Conservation (phyloP, 2,113 vertebrate species). For the Chaetodon auriga region DNA sequence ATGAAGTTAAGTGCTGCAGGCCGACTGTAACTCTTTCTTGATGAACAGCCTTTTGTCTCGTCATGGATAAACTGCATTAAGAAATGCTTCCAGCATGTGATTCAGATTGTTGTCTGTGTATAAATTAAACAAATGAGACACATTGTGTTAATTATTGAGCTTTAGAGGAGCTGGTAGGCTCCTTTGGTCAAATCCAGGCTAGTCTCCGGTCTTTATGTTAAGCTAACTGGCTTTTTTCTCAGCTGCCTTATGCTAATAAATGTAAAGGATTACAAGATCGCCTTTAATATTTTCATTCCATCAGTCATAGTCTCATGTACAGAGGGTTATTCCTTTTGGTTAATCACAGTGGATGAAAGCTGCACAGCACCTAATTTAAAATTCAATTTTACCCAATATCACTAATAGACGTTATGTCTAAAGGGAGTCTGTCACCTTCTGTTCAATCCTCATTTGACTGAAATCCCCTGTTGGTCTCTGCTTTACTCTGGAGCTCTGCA, state of each 20-base stretch:
- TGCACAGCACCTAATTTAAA: slow-evolving; percentile 47
- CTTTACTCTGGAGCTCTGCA: slow-evolving; percentile 34
- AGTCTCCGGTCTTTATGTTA: no score
- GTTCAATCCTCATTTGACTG: slow-evolving; percentile 56
- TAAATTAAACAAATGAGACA: no score
- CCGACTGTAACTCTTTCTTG: no score
- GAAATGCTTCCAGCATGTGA: no score
- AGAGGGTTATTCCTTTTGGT: background rate
- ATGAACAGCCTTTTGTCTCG: no score
- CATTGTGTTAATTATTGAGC: no score
- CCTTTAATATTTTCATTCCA: background rate
- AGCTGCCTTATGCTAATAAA: background rate
- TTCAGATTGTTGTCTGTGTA: no score
- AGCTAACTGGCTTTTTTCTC: background rate
- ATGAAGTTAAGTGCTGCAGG: no score
- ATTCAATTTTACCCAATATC: slow-evolving; percentile 40
- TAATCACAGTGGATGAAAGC: slow-evolving; percentile 50
- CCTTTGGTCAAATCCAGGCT: no score
- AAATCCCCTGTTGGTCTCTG: slow-evolving; percentile 45
- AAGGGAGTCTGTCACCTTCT: slow-evolving; percentile 55
- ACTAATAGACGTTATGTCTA: slow-evolving; percentile 40
- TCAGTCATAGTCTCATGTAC: background rate
- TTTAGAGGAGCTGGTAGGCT: no score
- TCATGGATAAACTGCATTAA: no score
- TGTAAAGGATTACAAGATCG: background rate